A percentile compares a stretch with the other conserved stretches of the same genome.
Evolutionary conservation across 2,797 vertebrate species (phyloP).

Genomic region (Hydrophis major): DNA sequence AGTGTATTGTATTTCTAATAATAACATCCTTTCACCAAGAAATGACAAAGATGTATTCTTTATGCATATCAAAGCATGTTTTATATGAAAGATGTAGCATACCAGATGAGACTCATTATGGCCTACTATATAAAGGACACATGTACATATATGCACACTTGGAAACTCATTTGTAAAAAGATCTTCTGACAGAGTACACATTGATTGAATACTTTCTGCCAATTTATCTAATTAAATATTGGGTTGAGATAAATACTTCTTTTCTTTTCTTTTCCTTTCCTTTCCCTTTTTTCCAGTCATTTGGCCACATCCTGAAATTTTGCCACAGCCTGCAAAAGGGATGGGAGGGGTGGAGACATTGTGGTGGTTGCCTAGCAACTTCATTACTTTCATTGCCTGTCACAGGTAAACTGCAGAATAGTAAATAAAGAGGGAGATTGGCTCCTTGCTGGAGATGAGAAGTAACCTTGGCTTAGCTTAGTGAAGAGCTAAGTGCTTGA

Average conservation of each 20-base stretch:
- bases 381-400: neutral
- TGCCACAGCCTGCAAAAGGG: neutral
- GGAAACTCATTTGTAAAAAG: neutral
- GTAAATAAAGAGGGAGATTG: neutral
- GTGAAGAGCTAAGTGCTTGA: neutral
- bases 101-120: neutral
- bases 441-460: neutral
- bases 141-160: no score
- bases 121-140: neutral
- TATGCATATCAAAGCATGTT: neutral
- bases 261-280: neutral
- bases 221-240: neutral
- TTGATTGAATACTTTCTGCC: neutral
- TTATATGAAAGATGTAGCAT: neutral
- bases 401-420: neutral
- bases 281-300: neutral
- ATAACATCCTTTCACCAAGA: neutral
- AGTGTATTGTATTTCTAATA: neutral
- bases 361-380: neutral
- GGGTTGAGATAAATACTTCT: neutral
- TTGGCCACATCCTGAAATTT: neutral
- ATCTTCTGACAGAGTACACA: neutral
- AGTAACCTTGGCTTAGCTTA: neutral
- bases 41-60: neutral
- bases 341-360: neutral